Conservation (phyloP, 2,888 invertebrate genomes). For the Ceramica pisi region DNA sequence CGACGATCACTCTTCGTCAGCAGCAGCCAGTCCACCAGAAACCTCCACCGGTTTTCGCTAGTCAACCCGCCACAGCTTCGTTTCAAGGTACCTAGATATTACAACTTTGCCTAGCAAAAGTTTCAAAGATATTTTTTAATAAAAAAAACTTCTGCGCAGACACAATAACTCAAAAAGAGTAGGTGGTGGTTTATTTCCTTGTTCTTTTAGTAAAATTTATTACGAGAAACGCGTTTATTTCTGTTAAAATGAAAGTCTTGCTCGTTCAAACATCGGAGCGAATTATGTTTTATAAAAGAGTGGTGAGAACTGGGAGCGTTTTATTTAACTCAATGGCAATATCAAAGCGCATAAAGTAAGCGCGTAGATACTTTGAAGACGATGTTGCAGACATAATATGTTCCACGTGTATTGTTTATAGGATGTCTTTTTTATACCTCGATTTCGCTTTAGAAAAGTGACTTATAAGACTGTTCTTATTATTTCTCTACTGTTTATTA, state of each 20-base stretch:
- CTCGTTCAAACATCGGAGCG: slow-evolving; percentile 34
- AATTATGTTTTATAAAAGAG: slow-evolving; percentile 40
- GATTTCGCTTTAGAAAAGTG: slow-evolving; percentile 76
- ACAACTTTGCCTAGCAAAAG: background rate
- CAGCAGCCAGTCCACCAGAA: slow-evolving; percentile 94
- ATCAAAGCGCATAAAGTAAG: slow-evolving; percentile 73
- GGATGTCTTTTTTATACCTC: slow-evolving; percentile 77
- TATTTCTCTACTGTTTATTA: slow-evolving; percentile 57
- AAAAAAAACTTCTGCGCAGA: slow-evolving; percentile 5
- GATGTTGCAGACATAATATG: slow-evolving; percentile 67
- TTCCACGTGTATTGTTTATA: slow-evolving; percentile 77
- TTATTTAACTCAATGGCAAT: slow-evolving; percentile 68
- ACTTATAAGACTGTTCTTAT: slow-evolving; percentile 67
- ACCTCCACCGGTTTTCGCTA: slow-evolving; percentile 94
- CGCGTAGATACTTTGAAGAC: slow-evolving; percentile 69
- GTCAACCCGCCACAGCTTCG: slow-evolving; percentile 95
- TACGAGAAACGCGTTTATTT: slow-evolving; percentile 43
- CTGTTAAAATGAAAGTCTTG: slow-evolving; percentile 39
- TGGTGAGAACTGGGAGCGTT: slow-evolving; percentile 50
- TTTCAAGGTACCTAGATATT: slow-evolving; percentile 89
- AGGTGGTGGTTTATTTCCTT: slow-evolving; percentile 59
- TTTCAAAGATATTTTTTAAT: slow-evolving; percentile 11
- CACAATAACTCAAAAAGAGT: slow-evolving; percentile 45
- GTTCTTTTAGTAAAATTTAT: slow-evolving; percentile 53
- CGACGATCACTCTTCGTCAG: slow-evolving; percentile 93